Conservation (phyloP, 1,140 invertebrate species). For the Ostrea denselamellosa region DNA sequence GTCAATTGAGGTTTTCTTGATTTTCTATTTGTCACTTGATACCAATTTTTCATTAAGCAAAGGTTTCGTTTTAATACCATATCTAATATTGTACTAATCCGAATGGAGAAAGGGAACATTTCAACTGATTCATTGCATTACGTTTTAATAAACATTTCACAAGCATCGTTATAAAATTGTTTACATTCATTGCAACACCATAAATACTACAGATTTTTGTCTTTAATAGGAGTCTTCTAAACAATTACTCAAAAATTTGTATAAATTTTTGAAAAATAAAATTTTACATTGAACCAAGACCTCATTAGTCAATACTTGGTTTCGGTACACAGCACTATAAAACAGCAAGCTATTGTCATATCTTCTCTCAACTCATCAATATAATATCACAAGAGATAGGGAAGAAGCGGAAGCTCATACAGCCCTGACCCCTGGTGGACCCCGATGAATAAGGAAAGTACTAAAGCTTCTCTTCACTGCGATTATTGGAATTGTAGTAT, state of each 20-base stretch:
- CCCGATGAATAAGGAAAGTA: not conserved
- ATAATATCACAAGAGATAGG: not conserved
- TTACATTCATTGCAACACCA: not conserved
- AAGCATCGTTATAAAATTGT: not conserved
- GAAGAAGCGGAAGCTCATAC: not conserved
- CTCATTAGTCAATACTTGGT: no score
- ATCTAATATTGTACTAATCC: slow-evolving; percentile 20
- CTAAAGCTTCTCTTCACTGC: not conserved
- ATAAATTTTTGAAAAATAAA: no score
- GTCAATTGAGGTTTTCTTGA: not conserved
- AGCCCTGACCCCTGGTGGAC: not conserved
- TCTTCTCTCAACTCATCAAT: not conserved
- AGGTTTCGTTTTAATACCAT: not conserved
- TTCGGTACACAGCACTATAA: no score
- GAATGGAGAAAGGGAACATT: not conserved
- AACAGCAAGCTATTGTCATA: no score
- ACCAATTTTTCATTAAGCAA: not conserved
- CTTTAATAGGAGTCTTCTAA: no score
- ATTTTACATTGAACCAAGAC: no score
- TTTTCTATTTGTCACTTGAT: not conserved
- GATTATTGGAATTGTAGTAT: not conserved
- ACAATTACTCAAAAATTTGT: no score
- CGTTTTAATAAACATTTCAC: not conserved
- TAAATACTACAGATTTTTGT: no score
- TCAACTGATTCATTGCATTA: not conserved